Evolutionary conservation across 2,888 invertebrate genomes (phyloP), one percentile per base, ranked within the genome.

Genomic region (Phymatocera aterrima): DNA sequence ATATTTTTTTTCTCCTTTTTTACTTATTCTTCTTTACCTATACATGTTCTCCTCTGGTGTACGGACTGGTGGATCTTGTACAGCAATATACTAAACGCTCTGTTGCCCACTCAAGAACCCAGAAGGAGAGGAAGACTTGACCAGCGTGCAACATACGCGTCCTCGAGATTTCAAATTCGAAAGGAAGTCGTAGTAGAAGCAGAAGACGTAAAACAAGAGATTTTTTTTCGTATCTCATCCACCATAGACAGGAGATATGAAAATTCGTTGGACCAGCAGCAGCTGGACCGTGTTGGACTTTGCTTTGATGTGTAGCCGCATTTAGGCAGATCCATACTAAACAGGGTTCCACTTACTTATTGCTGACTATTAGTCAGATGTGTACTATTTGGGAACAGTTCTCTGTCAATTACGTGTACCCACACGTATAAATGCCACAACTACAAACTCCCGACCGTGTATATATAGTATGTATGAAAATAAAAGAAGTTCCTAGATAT

Each of bases 101-200:
- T 72, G 51, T 72, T 72, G 34, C 34, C 51, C 51, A 34, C 48
- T 72, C 51, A 51, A 72, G 72, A 51, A 72, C 31, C 31, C 40
- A 40, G 4, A 40, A 40, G 40, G 40, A 40, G 8, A 4, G 8
- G 4, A 40, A 21, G 37, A 28, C 37, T 37, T 28, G 12, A n/a
- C n/a, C n/a, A n/a, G n/a, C n/a, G n/a, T n/a, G n/a, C n/a, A n/a
- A n/a, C n/a, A n/a, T n/a, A n/a, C n/a, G n/a, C n/a, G n/a, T n/a
- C n/a, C n/a, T n/a, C n/a, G n/a, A n/a, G n/a, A n/a, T n/a, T n/a
- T n/a, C n/a, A n/a, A n/a, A n/a, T n/a, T n/a, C n/a, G n/a, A n/a
- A n/a, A n/a, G n/a, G n/a, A n/a, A n/a, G n/a, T n/a, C n/a, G n/a
- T n/a, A n/a, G n/a, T n/a, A n/a, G n/a, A n/a, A n/a, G n/a, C n/a